phyloP scores from a whole-genome alignment of 2,888 invertebrate genomes.

The Limnephilus rhombicus region DNA sequence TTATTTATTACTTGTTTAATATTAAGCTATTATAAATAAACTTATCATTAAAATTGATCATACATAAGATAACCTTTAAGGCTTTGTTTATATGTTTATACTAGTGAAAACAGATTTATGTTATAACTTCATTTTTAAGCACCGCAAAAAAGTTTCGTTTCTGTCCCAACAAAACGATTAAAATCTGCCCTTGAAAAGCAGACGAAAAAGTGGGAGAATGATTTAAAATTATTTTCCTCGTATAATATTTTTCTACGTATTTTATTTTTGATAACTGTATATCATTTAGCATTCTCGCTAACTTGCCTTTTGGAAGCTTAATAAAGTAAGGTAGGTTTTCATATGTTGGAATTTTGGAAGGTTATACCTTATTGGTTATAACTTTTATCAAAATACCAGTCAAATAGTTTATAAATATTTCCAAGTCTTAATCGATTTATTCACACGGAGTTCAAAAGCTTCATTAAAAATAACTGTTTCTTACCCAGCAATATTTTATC shows the following conservation, averaged over 20 bases:
- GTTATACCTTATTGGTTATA: background rate
- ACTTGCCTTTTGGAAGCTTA: no score
- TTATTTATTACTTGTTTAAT: background rate
- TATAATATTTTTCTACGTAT: background rate
- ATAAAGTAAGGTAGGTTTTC: no score
- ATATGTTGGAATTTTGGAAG: no score
- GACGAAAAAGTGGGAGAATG: background rate
- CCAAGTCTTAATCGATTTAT: background rate
- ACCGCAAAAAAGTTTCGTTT: background rate
- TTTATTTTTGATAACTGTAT: no score
- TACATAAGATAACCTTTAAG: background rate
- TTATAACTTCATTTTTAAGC: background rate
- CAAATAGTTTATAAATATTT: background rate
- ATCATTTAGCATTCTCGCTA: no score
- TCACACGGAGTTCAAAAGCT: background rate
- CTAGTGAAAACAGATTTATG: background rate
- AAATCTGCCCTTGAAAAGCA: background rate
- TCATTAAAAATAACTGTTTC: background rate
- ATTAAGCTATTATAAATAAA: constrained; percentile 1
- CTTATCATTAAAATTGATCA: background rate
- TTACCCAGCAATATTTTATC: background rate
- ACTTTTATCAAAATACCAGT: background rate
- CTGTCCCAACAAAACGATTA: background rate
- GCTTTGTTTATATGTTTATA: background rate
- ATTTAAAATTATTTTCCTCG: background rate